Conservation (phyloP, 23 tunicate genomes). For the Diplosoma virens region DNA sequence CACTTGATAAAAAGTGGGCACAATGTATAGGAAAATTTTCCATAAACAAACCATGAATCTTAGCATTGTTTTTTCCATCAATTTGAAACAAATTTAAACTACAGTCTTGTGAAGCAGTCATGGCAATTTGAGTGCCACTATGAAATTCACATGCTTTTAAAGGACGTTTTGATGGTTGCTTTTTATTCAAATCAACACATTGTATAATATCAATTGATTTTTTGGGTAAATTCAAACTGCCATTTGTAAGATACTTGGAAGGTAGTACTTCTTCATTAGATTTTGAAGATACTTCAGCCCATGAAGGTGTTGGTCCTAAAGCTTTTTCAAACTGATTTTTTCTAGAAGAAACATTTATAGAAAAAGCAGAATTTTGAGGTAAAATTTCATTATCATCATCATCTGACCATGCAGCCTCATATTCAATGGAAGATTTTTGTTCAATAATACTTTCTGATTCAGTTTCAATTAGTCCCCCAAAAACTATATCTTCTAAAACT, state of each 20-base stretch:
- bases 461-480: slow-evolving; percentile 29
- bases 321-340: slow-evolving; percentile 65
- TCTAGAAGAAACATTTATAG: slow-evolving; percentile 15
- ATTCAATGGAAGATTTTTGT: neutral
- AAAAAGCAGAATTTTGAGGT: neutral
- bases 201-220: slow-evolving; percentile 33
- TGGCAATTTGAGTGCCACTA: slow-evolving; percentile 56
- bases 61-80: slow-evolving; percentile 82
- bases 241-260: slow-evolving; percentile 36
- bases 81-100: slow-evolving; percentile 80
- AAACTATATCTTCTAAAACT: slow-evolving; percentile 26
- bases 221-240: slow-evolving; percentile 9
- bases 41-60: slow-evolving; percentile 78
- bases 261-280: slow-evolving; percentile 1
- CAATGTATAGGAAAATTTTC: slow-evolving; percentile 82
- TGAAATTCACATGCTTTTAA: slow-evolving; percentile 85
- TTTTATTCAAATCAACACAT: slow-evolving; percentile 72
- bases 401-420: slow-evolving; percentile 49
- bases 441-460: neutral
- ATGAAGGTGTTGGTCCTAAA: slow-evolving; percentile 65
- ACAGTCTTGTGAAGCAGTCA: slow-evolving; percentile 81
- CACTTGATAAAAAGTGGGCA: slow-evolving; percentile 75
- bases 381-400: slow-evolving; percentile 58
- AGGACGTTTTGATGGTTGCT: slow-evolving; percentile 33
- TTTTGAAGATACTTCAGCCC: slow-evolving; percentile 33